A percentile compares a stretch with the other conserved stretches of the same genome.
phyloP scores from a whole-genome alignment of 2,113 vertebrate species.

The cat (Felis catus) region DNA sequence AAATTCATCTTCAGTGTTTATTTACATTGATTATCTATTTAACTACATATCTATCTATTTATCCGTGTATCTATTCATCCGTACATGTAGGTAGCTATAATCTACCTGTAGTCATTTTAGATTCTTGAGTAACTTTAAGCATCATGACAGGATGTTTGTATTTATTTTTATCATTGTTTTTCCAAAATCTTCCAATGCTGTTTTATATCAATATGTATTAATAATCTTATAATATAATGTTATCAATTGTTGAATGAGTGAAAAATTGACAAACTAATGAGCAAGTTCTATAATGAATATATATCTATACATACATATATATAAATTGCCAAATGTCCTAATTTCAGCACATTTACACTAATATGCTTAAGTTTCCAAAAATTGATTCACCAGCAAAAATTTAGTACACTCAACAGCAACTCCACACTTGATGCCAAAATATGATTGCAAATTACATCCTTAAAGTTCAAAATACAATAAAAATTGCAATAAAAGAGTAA shows the following conservation, averaged over 20 bases:
- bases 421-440: neutral
- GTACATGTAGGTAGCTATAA: neutral
- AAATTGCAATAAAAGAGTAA: neutral
- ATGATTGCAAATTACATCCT: neutral
- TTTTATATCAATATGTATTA: neutral
- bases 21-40: neutral
- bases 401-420: neutral
- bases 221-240: neutral
- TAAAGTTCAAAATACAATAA: neutral
- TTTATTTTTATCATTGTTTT: slow-evolving; percentile 1
- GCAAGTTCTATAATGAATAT: neutral
- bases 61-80: neutral
- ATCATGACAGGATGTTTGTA: neutral
- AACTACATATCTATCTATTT: neutral
- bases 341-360: neutral
- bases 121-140: neutral
- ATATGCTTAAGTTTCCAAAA: neutral
- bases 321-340: neutral
- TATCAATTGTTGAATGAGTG: neutral
- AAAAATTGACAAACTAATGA: neutral
- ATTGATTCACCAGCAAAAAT: neutral
- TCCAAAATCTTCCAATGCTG: neutral
- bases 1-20: neutral
- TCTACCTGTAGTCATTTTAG: neutral
- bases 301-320: neutral